A percentile compares a stretch with the other conserved stretches of the same genome.
Evolutionary conservation across 2,888 invertebrate species (phyloP).

Genomic region (Hermaeophaga mercurialis): DNA sequence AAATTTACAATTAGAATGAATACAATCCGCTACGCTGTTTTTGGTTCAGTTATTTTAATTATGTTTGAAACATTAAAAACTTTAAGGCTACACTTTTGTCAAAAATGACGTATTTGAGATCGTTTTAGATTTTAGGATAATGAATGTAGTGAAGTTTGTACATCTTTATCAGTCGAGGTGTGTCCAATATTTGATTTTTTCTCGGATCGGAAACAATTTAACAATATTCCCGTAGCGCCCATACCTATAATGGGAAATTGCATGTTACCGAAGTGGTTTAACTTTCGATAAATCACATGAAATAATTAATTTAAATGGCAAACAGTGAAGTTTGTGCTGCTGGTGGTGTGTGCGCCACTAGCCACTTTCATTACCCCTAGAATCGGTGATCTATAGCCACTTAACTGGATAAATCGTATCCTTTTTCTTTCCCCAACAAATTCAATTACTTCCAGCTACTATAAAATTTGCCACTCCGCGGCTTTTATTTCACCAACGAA

Average conservation of each 20-base stretch:
- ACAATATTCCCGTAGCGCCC: background rate
- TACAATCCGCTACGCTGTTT: no score
- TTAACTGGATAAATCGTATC: constrained; percentile 35
- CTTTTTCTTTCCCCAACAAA: constrained; percentile 19
- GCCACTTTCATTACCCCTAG: constrained; percentile 34
- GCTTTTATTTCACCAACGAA: background rate
- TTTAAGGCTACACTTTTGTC: no score
- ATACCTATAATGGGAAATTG: background rate
- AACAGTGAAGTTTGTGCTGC: constrained; percentile 15
- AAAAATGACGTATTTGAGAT: no score
- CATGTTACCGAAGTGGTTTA: constrained; percentile 11
- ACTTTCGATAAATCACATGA: constrained; percentile 40
- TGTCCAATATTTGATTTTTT: background rate
- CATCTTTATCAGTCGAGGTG: no score
- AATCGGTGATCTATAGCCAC: constrained; percentile 38
- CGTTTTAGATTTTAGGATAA: no score
- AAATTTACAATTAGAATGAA: no score
- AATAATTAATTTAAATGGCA: constrained; percentile 41
- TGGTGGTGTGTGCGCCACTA: constrained; percentile 25
- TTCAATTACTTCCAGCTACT: constrained; percentile 30
- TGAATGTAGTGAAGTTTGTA: no score
- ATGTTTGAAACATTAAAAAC: no score
- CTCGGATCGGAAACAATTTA: background rate
- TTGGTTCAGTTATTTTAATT: no score
- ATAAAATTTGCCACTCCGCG: constrained; percentile 9